Evolutionary conservation across 2,113 vertebrate genomes (phyloP).

Genomic region (Cyphotilapia sp.): DNA sequence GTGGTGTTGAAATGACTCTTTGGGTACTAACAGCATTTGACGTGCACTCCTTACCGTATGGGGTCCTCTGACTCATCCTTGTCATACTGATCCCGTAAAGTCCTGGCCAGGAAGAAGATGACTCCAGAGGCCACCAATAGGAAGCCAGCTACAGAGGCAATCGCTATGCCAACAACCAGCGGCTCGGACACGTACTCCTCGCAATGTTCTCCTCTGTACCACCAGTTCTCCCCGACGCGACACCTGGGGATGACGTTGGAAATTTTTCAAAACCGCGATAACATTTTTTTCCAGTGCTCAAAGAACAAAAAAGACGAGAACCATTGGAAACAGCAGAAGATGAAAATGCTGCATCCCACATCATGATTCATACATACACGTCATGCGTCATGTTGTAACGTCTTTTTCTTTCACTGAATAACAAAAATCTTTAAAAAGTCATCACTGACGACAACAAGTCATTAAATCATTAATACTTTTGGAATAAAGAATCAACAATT

Average conservation of each 20-base stretch:
- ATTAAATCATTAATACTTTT: background rate
- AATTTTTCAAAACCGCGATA: background rate
- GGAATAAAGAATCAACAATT: background rate
- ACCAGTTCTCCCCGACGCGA: slow-evolving; percentile 92
- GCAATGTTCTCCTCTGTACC: slow-evolving; percentile 94
- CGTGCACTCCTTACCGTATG: slow-evolving; percentile 71
- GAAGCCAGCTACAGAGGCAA: slow-evolving; percentile 84
- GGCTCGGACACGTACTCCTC: slow-evolving; percentile 91
- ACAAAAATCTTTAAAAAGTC: background rate
- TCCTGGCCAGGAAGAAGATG: slow-evolving; percentile 84
- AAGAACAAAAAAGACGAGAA: background rate
- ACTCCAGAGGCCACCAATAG: slow-evolving; percentile 82
- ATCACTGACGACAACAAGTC: background rate
- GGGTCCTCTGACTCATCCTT: slow-evolving; percentile 80
- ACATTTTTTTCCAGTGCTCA: background rate
- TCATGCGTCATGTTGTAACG: background rate
- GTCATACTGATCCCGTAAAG: slow-evolving; percentile 79
- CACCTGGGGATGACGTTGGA: slow-evolving; percentile 64
- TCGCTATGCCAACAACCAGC: slow-evolving; percentile 84
- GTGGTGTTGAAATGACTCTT: background rate
- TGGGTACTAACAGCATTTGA: background rate
- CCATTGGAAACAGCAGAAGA: background rate
- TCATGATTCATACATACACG: background rate
- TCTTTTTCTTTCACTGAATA: background rate
- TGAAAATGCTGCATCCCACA: background rate